These are phyloP conservation scores for Podarcis raffonei DNA, from an alignment of 2,113 vertebrate genomes.

Conservation along the genomic window DNA sequence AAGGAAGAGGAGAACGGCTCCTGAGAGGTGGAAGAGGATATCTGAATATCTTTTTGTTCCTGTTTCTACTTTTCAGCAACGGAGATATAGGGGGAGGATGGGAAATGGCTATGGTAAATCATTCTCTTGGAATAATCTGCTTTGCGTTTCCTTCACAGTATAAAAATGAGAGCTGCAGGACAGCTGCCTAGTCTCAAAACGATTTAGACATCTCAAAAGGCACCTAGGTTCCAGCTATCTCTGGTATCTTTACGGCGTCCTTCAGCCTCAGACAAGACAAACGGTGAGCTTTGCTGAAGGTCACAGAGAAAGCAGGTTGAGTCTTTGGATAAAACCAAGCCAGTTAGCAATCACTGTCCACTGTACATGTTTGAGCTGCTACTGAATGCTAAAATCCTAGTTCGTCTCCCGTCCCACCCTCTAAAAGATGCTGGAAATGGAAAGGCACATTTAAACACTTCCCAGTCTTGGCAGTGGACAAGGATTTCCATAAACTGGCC, in stretches of 20 bases:
- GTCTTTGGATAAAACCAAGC: conserved; percentile 2
- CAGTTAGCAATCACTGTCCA: not conserved
- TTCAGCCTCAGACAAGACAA: conserved; percentile 8
- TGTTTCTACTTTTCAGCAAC: not conserved
- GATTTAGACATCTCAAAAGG: not conserved
- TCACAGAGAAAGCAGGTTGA: not conserved
- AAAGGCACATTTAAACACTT: not conserved
- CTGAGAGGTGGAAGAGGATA: not conserved
- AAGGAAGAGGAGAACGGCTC: fast-evolving
- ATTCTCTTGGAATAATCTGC: conserved; percentile 54
- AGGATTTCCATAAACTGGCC: not conserved
- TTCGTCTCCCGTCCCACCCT: too few relatives aligned
- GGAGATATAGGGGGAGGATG: not conserved
- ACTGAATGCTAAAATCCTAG: not conserved
- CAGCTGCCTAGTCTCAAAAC: fast-evolving
- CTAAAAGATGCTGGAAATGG: not conserved
- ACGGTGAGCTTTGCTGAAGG: not conserved
- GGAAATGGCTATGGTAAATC: conserved; percentile 56
- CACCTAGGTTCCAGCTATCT: not conserved
- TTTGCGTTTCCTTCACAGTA: conserved; percentile 52
- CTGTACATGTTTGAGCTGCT: not conserved
- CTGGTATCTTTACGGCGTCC: not conserved
- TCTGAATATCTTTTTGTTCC: conserved; percentile 14
- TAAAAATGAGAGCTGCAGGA: not conserved
- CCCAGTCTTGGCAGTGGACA: not conserved